Base-by-base conservation (phyloP, 2,888 invertebrate genomes). In the Phyllotreta cruciferae region DNA sequence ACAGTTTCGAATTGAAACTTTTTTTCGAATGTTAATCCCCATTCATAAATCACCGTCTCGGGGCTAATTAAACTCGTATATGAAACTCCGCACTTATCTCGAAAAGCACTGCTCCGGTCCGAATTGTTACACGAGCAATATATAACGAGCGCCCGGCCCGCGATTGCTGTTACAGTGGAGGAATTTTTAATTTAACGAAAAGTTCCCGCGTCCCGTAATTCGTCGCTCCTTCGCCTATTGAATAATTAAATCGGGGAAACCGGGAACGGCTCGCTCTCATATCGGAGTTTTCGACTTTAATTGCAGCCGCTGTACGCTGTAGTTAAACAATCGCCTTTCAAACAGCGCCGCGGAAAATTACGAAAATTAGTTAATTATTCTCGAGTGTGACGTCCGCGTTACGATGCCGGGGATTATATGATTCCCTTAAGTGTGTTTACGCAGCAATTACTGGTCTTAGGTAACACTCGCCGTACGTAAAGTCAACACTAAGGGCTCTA, bases 271-370 rank as follows among this genome's bases (percentile, higher is more conserved):
- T 13, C 49, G 41, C 39, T 24, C 11, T 44, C 53, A 57, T 53
- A 65, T 65, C 69, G 70, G 58, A 70, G 69, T 72, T 70, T 68
- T 60, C 58, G 70, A 68, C 69, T 72, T 74, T 74, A 74, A 74
- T 73, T 74, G 74, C 73, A 56, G 67, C 67, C 67, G 70, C 71
- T 73, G 73, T 67, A 24, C 37, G 73, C 70, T 73, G 73, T 74
- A 74, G 72, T 73, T 74, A 75, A 74, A 74, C 74, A 74, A 75
- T 74, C 71, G 71, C 70, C 73, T 67, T 70, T 70, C 70, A 72
- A 74, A 73, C 71, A 73, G 67, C 71, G 66, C 68, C 69, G 67
- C 69, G 71, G 66, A 69, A 71, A 73, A 73, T 73, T 74, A 73
- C 50, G 50, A 58, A 58, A 58, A 58, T 58, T 58, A 52, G 74